Base-by-base conservation (phyloP, 1,140 invertebrate species). In the Paraescarpia echinospica region DNA sequence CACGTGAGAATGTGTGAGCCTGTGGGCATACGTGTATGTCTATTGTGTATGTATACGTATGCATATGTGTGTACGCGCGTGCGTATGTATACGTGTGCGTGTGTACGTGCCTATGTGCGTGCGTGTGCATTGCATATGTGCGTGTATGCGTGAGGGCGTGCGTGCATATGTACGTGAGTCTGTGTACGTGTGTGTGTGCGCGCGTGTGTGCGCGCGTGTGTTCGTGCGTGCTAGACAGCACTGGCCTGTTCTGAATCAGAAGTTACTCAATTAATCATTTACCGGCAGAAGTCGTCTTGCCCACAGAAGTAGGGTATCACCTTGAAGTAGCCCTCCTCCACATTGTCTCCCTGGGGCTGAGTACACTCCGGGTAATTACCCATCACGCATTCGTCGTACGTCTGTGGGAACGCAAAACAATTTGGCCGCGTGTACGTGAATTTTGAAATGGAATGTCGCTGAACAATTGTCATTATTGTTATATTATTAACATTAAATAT, bases 341-440 rank as follows among this genome's bases (percentile, higher is more conserved):
- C 97, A 2, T 98, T 96, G 95, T 98, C 33, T 4, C 92, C 92
- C 35, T 41, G 22, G 2, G 48, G 92, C 14, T 89, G 98, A 92
- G 97, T 97, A 94, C 98, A 98, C 95, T 98, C 98, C 90, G 98
- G 97, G 95, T 98, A 98, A 0, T 97, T 97, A 92, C 97, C 97
- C 89, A 98, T 95, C 18, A 98, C 98, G 94, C 98, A 98, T 0
- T 98, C 97, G 95, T 98, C 98, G 95, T 98, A 98, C 96, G 98
- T 98, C 97, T 98, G 95, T 77, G 0, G 22, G 59, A 27, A 77
- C 27, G 22, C 59, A 77, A 77, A 6, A 77, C 22, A 77, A 5
- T 27, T 77, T 77, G 22, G 4, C 18, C 14, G 59, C 59, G 22
- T 22, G 59, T 12, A 77, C 14, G 59, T 27, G 14, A 41, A 41